Percentiles rank a stretch among this genome's conserved stretches.
These are phyloP conservation scores for Helicoverpa assulta DNA, from an alignment of 2,888 invertebrate genomes.

Conservation along the genomic window DNA sequence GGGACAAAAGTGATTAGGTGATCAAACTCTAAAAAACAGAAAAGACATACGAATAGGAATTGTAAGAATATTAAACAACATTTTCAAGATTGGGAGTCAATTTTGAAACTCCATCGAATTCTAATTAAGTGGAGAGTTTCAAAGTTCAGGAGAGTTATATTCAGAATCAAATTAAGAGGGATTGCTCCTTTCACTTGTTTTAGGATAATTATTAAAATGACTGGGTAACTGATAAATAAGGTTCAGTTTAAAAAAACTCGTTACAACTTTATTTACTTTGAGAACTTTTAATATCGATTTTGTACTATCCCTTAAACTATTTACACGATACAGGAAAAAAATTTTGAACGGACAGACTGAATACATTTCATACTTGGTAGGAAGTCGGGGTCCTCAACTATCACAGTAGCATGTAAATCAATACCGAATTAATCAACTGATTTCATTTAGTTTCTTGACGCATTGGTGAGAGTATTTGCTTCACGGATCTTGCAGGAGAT, in stretches of 20 bases:
- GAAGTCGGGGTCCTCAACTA: no score
- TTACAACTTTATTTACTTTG: background rate
- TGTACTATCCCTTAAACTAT: background rate
- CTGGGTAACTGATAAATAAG: slow-evolving; percentile 14
- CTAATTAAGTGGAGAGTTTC: slow-evolving; percentile 48
- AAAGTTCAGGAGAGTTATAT: slow-evolving; percentile 44
- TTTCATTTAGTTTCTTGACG: no score
- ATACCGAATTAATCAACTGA: background rate
- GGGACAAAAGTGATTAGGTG: no score
- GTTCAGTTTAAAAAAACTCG: slow-evolving; percentile 1
- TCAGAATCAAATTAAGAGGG: slow-evolving; percentile 42
- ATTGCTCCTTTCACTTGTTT: slow-evolving; percentile 35
- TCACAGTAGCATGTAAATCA: no score
- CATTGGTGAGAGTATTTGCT: slow-evolving; percentile 11
- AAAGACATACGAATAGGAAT: no score
- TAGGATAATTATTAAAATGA: slow-evolving; percentile 14
- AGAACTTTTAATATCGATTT: background rate
- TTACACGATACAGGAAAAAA: background rate
- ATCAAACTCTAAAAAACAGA: no score
- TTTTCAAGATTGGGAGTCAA: slow-evolving; percentile 38
- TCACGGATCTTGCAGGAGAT: slow-evolving; percentile 15
- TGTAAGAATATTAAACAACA: slow-evolving; percentile 16
- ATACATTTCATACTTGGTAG: no score
- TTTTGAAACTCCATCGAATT: slow-evolving; percentile 54
- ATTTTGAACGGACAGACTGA: no score